phyloP scores from a whole-genome alignment of 2,797 vertebrate genomes.

The Sebastes nivosus region DNA sequence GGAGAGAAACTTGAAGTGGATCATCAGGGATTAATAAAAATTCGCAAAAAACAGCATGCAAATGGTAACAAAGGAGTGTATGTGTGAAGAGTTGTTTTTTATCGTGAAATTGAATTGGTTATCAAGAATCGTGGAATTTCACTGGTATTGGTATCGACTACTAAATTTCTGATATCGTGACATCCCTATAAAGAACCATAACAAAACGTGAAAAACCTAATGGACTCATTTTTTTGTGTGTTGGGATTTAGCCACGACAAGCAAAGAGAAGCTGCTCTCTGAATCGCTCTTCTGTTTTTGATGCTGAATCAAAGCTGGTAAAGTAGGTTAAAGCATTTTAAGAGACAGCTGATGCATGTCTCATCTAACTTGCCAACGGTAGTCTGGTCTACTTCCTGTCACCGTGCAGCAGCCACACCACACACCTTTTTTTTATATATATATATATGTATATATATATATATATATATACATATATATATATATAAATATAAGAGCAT shows the following conservation, averaged over 20 bases:
- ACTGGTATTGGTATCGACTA: no score
- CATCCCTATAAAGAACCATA: no score
- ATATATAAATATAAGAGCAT: slow-evolving; percentile 10
- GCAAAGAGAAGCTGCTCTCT: neutral
- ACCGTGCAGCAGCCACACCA: neutral
- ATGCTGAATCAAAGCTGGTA: neutral
- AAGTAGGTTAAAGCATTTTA: neutral
- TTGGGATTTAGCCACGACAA: neutral
- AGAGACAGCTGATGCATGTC: neutral
- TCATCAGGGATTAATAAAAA: neutral
- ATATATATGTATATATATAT: no score
- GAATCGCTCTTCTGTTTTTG: neutral
- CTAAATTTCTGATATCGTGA: no score
- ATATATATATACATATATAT: neutral
- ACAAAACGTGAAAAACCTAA: neutral
- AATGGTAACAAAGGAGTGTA: no score
- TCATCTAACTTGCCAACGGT: slow-evolving; percentile 8
- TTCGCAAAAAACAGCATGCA: no score
- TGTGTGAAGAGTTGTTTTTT: no score
- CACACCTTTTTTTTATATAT: neutral
- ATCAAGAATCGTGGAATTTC: no score
- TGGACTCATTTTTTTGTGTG: neutral
- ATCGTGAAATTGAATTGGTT: no score
- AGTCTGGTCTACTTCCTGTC: slow-evolving; percentile 12
- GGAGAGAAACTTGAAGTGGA: neutral